Conservation (phyloP, 2,797 vertebrate genomes). For the Bradypus variegatus region DNA sequence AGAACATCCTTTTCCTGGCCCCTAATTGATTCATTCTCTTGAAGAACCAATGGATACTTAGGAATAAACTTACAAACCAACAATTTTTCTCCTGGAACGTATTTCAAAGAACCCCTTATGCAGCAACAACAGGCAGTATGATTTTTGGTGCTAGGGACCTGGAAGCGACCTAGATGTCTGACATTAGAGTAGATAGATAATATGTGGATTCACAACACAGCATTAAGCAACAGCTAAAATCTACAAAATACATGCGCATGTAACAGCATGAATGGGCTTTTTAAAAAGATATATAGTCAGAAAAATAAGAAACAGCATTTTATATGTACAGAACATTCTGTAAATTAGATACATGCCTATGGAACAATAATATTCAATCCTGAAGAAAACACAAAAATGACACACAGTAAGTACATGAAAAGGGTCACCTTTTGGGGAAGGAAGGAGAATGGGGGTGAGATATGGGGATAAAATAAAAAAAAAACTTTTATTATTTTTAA, state of each 20-base stretch:
- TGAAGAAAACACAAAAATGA: background rate
- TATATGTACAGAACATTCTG: background rate
- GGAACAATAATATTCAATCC: background rate
- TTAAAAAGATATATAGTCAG: background rate
- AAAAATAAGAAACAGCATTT: conserved; percentile 4
- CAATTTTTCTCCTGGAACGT: background rate
- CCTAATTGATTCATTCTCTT: background rate
- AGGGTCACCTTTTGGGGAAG: background rate
- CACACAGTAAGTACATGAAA: background rate
- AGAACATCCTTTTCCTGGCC: background rate
- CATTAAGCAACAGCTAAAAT: background rate
- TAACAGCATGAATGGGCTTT: background rate
- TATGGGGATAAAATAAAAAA: background rate
- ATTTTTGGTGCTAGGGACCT: background rate
- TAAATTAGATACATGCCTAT: background rate
- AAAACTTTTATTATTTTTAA: too few relatives aligned
- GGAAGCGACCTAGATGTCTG: background rate
- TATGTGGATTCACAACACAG: background rate
- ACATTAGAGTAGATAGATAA: background rate
- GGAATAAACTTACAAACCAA: background rate
- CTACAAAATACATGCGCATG: background rate
- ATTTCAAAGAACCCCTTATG: conserved; percentile 10
- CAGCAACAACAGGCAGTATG: background rate
- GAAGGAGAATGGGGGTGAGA: background rate
- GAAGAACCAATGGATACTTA: conserved; percentile 25